A percentile compares a stretch with the other conserved stretches of the same genome.
phyloP scores from a whole-genome alignment of 1,140 invertebrate genomes.

The Drosophila melanogaster region DNA sequence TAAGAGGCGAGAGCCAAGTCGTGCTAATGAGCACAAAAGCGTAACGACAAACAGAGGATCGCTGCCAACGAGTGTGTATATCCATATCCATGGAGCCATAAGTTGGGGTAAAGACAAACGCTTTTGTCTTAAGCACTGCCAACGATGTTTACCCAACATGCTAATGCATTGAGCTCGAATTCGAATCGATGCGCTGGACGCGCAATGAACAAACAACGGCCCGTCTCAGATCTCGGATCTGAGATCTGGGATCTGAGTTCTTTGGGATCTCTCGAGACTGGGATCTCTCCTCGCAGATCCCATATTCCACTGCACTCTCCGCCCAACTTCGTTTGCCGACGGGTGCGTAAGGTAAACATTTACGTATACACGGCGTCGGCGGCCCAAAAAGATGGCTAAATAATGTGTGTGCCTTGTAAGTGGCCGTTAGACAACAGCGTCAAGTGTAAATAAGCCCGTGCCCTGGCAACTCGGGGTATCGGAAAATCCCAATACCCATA shows the following conservation, averaged over 20 bases:
- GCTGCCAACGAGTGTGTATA: background rate
- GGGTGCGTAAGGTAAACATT: constrained; percentile 83
- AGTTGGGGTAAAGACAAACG: constrained; percentile 39
- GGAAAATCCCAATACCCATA: constrained; percentile 5
- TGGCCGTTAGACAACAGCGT: constrained; percentile 69
- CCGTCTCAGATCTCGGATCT: constrained; percentile 27
- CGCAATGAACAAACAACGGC: constrained; percentile 66
- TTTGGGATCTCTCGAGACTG: constrained; percentile 7
- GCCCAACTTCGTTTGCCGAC: constrained; percentile 64
- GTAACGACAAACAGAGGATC: constrained; percentile 56
- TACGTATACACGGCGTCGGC: constrained; percentile 49
- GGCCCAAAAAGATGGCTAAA: constrained; percentile 81
- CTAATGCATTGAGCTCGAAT: constrained; percentile 74
- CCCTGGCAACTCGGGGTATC: constrained; percentile 6
- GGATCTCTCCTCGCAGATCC: background rate
- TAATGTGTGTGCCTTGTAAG: constrained; percentile 81
- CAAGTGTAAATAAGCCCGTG: constrained; percentile 72
- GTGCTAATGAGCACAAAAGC: constrained; percentile 83
- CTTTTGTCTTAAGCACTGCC: constrained; percentile 77
- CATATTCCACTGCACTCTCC: background rate
- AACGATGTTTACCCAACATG: constrained; percentile 79
- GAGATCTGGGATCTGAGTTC: constrained; percentile 1
- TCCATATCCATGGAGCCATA: background rate
- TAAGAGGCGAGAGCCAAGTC: constrained; percentile 20
- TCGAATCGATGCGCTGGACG: constrained; percentile 56